Evolutionary conservation across 2,113 vertebrate genomes (phyloP), one percentile per base, ranked within the genome.

Genomic region (Menura novaehollandiae): DNA sequence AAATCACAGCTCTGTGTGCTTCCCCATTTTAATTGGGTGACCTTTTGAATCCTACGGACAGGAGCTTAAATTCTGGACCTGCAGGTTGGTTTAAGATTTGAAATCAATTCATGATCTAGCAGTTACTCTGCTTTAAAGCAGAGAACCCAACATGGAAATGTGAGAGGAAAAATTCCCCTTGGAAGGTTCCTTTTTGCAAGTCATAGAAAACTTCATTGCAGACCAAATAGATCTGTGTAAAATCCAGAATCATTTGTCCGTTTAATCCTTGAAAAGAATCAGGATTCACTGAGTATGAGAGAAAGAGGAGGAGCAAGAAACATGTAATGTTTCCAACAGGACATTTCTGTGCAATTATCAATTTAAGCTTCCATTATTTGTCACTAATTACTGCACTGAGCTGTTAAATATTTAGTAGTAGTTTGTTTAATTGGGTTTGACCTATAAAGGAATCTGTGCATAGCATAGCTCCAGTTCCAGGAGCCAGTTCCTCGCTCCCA

Each of bases 401-500:
- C 95, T 97, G 97, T 98, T 98, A 98, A 98, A 97, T 98, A 98
- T 98, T 98, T 98, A 98, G 96, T 86, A 97, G 97, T 97, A 97
- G 95, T 98, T 98, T 97, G 95, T 98, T 98, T 98, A 98, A 98
- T 98, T 98, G 97, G 26, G 6, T 95, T 98, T 97, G 97, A 97
- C 96, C 96, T 96, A 81, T 96, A 96, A 97, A 98, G 92, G 89
- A 91, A 85, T 69, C 77, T 96, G 93, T 89, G 88, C 78, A 58
- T 88, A 91, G 56, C 33, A 2, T 37, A 92, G 90, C 91, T 89
- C 41, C 41, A 66, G 49, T 87, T 87, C 62, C 89, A 60, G 30
- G 66, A 97, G 59, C 73, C 69, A 78, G 81, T 82, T 96, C 63
- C 91, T 79, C 49, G 27, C 66, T 46, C 19, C 69, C 76, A 96